Conservation (phyloP, 2,797 vertebrate genomes). For the Amniataba percoides region DNA sequence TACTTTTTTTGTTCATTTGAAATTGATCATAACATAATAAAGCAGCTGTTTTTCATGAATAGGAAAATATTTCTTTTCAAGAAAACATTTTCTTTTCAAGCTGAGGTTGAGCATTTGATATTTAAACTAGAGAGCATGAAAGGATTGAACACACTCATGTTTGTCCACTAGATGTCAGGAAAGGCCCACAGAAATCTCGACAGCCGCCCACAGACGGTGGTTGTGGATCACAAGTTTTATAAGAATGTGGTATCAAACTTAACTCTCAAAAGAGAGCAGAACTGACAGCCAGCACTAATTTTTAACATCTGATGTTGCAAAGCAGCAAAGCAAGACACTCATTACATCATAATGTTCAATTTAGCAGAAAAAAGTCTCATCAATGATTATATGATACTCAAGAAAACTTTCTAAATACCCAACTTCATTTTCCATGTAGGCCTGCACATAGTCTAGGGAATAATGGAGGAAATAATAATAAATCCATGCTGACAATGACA, state of each 20-base stretch:
- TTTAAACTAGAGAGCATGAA: background rate
- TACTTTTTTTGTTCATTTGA: background rate
- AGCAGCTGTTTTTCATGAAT: background rate
- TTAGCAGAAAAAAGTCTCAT: background rate
- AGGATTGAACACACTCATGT: background rate
- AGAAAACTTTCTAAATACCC: background rate
- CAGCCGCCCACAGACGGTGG: background rate
- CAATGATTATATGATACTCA: background rate
- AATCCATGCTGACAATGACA: background rate
- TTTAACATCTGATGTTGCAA: constrained; percentile 3
- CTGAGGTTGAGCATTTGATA: background rate
- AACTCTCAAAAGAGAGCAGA: background rate
- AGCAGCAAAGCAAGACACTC: background rate
- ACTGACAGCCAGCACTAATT: background rate
- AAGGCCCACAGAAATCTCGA: constrained; percentile 10
- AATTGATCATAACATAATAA: background rate
- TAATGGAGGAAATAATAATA: background rate
- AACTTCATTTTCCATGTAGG: background rate
- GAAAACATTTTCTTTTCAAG: background rate
- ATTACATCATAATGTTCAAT: background rate
- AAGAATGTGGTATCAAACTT: background rate
- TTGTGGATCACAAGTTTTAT: too few species aligned
- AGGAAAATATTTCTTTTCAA: background rate
- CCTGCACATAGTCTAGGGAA: background rate
- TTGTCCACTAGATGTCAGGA: constrained; percentile 75